Evolutionary conservation across 2,113 vertebrate genomes (phyloP).

Genomic region (Sterrhoptilus dennistouni): DNA sequence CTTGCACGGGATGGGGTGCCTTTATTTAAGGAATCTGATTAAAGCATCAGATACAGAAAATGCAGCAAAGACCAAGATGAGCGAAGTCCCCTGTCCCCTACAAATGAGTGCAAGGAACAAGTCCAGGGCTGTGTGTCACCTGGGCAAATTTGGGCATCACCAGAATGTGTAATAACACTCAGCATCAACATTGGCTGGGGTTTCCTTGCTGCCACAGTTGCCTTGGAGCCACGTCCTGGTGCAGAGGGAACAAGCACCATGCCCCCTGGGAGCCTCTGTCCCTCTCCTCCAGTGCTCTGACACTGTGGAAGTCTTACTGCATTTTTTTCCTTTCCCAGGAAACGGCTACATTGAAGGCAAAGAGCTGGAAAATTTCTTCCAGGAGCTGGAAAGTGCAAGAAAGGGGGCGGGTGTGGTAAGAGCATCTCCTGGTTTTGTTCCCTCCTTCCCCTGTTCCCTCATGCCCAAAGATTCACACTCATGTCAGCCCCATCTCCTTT

Average conservation of each 20-base stretch:
- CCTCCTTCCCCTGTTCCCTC: neutral
- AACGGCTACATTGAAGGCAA: slow-evolving; percentile 98
- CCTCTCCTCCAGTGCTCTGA: neutral
- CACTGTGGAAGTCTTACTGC: fast-evolving
- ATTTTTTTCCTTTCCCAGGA: slow-evolving; percentile 71
- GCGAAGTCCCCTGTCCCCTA: neutral
- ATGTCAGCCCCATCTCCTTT: neutral
- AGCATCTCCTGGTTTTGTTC: neutral
- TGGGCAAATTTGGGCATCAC: neutral
- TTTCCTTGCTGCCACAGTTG: neutral
- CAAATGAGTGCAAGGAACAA: neutral
- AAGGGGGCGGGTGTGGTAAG: slow-evolving; percentile 94
- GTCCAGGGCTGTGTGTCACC: neutral
- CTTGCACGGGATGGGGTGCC: neutral
- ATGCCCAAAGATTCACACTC: neutral
- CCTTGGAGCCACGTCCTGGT: fast-evolving
- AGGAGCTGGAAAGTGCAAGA: slow-evolving; percentile 88
- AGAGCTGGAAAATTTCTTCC: slow-evolving; percentile 97
- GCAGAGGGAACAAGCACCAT: fast-evolving
- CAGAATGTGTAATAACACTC: neutral
- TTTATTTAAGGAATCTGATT: neutral
- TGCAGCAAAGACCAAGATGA: neutral
- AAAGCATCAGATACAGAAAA: neutral
- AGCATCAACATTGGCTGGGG: fast-evolving
- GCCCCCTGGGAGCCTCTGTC: neutral